These are phyloP conservation scores for Labia minor DNA, from an alignment of 2,888 invertebrate species.

Conservation along the genomic window DNA sequence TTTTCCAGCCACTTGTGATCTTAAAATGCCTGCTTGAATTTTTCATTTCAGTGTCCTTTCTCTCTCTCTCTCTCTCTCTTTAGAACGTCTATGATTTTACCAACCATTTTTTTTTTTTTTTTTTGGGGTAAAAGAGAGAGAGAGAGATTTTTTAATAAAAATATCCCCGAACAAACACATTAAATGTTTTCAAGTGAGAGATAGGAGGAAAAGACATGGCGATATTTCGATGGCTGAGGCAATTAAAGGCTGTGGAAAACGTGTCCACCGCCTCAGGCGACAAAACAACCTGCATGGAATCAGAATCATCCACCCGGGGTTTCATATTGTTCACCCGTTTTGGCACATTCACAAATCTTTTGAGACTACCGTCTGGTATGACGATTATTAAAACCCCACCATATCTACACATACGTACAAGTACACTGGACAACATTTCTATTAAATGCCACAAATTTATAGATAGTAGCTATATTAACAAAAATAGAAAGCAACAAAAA, in stretches of 20 bases:
- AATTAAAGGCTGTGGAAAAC: background rate
- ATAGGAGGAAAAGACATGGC: background rate
- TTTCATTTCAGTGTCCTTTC: background rate
- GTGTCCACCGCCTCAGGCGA: background rate
- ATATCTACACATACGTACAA: background rate
- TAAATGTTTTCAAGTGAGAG: background rate
- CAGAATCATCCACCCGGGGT: background rate
- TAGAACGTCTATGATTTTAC: too few species aligned
- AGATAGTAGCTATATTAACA: too few species aligned
- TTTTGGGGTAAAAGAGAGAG: too few species aligned
- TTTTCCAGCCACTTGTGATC: too few species aligned
- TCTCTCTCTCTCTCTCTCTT: background rate
- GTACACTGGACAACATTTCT: too few species aligned
- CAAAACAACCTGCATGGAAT: background rate
- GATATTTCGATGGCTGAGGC: background rate
- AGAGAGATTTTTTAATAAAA: slow-evolving; percentile 8
- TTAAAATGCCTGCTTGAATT: too few species aligned
- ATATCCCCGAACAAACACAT: slow-evolving; percentile 13
- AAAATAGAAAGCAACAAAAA: background rate
- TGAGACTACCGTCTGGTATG: background rate
- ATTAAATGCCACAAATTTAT: too few species aligned
- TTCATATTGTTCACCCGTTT: background rate
- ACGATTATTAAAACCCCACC: background rate
- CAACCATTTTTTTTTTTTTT: too few species aligned
- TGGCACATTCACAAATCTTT: background rate